These are phyloP conservation scores for Eretmochelys imbricata DNA, from an alignment of 2,113 vertebrate genomes.

Conservation along the genomic window DNA sequence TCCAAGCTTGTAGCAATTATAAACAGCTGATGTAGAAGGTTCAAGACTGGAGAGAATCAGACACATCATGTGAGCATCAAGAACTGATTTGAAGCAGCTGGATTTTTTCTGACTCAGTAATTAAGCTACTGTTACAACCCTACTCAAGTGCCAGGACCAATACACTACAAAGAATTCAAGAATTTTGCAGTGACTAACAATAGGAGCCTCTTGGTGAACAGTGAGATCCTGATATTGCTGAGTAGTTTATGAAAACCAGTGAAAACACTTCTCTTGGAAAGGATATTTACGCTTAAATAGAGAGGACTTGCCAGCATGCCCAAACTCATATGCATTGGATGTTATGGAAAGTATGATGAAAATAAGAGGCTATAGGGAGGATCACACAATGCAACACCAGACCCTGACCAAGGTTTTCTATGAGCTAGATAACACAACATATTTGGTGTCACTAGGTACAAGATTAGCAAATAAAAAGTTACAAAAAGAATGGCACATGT, in stretches of 20 bases:
- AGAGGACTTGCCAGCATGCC: neutral
- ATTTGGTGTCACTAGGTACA: neutral
- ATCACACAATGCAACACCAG: neutral
- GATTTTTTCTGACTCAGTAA: neutral
- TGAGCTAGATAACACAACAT: conserved; percentile 3
- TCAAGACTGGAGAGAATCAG: accelerated
- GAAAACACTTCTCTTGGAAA: neutral
- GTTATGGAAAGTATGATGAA: neutral
- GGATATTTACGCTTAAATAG: neutral
- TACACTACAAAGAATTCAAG: neutral
- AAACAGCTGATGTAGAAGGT: accelerated
- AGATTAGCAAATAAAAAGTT: neutral
- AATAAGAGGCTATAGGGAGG: neutral
- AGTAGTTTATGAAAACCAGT: neutral
- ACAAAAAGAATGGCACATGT: neutral
- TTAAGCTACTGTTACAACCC: neutral
- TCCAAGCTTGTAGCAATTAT: accelerated
- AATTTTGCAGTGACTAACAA: accelerated
- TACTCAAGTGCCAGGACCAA: accelerated
- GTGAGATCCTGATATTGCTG: neutral
- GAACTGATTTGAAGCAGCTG: neutral
- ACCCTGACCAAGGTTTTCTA: neutral
- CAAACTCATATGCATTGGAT: conserved; percentile 30
- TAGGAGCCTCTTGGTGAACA: neutral
- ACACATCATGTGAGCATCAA: accelerated